Evolutionary conservation across 2,888 invertebrate genomes (phyloP).

Genomic region (Agrilus cyanescens): DNA sequence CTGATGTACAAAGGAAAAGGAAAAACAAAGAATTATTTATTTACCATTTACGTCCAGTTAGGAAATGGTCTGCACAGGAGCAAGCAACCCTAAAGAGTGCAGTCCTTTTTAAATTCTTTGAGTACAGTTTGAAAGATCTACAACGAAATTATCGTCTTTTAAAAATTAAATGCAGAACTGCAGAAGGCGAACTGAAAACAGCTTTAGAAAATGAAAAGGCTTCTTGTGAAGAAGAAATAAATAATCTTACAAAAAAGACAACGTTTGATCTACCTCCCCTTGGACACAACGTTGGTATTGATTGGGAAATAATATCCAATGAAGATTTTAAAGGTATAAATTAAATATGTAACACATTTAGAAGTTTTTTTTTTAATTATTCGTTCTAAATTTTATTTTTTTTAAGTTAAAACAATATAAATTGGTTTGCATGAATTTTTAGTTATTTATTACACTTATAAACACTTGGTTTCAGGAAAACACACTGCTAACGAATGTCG

Average conservation of each 20-base stretch:
- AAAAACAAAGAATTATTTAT: slow-evolving; percentile 26
- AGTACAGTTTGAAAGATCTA: slow-evolving; percentile 30
- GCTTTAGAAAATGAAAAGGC: slow-evolving; percentile 1
- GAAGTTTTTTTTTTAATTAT: too few relatives aligned
- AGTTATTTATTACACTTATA: slow-evolving; percentile 13
- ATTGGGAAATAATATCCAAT: slow-evolving; percentile 46
- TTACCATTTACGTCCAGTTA: slow-evolving; percentile 13
- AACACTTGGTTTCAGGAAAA: slow-evolving; percentile 35
- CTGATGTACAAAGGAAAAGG: slow-evolving; percentile 36
- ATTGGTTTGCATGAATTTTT: too few relatives aligned
- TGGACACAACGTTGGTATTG: slow-evolving; percentile 35
- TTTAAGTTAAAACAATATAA: slow-evolving; percentile 1
- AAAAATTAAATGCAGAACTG: neutral
- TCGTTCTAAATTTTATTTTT: neutral
- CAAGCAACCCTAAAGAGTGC: slow-evolving; percentile 41
- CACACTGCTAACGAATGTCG: slow-evolving; percentile 53
- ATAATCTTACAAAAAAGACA: slow-evolving; percentile 10
- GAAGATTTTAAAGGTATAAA: slow-evolving; percentile 26
- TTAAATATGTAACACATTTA: too few relatives aligned
- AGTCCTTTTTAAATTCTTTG: slow-evolving; percentile 23
- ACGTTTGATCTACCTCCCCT: slow-evolving; percentile 17
- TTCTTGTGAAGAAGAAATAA: slow-evolving; percentile 17
- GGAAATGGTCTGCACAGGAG: slow-evolving; percentile 44
- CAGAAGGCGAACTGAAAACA: neutral
- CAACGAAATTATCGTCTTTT: slow-evolving; percentile 16